Evolutionary conservation across 2,113 vertebrate genomes (phyloP).

Genomic region (Geococcyx californianus): DNA sequence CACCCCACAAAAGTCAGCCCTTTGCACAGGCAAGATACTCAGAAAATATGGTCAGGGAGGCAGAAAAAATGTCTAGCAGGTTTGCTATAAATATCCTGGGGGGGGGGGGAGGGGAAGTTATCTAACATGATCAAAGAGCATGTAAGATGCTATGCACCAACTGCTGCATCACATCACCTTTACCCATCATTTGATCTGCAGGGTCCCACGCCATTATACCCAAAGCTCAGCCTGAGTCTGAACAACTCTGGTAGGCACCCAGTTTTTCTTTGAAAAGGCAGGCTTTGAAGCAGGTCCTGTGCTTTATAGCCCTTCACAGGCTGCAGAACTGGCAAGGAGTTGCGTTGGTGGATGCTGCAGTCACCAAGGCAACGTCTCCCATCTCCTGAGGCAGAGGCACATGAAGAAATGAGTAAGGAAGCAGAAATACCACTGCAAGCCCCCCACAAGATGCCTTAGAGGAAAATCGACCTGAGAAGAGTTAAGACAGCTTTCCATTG

Average conservation of each 20-base stretch:
- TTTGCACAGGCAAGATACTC: background rate
- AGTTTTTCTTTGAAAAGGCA: background rate
- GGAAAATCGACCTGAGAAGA: background rate
- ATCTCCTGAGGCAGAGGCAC: background rate
- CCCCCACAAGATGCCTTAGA: background rate
- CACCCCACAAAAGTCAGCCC: background rate
- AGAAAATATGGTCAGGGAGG: background rate
- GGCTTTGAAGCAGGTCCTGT: background rate
- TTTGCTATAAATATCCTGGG: background rate
- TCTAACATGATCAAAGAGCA: background rate
- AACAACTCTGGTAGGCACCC: background rate
- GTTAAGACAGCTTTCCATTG: constrained; percentile 34
- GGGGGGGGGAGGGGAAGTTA: background rate
- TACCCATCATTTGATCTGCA: background rate
- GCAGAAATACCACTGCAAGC: background rate
- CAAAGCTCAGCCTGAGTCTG: background rate
- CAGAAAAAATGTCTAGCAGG: background rate
- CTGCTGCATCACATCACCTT: accelerated
- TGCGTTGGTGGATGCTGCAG: background rate
- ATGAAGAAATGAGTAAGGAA: background rate
- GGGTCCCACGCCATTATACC: background rate
- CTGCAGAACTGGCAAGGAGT: background rate
- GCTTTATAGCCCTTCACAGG: background rate
- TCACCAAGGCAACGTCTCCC: background rate
- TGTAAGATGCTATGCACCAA: background rate